Base-by-base conservation (phyloP, 2,797 vertebrate species). In the Danio tinwini region DNA sequence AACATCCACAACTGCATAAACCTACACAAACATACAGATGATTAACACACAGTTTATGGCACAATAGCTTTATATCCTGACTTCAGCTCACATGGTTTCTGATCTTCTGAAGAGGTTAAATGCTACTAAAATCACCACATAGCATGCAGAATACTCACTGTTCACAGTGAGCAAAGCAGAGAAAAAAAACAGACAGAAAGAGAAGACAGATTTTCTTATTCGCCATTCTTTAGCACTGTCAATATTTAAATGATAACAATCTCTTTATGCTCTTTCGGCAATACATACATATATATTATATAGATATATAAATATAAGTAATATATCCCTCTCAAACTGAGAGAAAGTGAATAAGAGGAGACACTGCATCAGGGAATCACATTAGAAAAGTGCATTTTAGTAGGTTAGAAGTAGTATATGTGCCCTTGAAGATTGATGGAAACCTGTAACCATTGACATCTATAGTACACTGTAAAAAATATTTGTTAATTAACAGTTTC, bases 311-410 rank as follows among this genome's bases (percentile, higher is more conserved):
- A 44, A 7, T 1, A 10, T 3, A 12, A 42, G 12, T 53, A 6
- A 45, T 29, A 9, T 42, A 45, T n/a, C 6, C 16, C 49, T 8
- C 47, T 65, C 0, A 56, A 56, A 55, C 19, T 21, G 5, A 62
- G 5, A 62, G 16, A 13, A 10, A 29, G 47, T 2, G 14, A 40
- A 9, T 61, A 70, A 42, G 12, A 87, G 89, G 90, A 92, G 88
- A 90, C 50, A 56, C 55, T 59, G 40, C 55, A 16, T 47, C 6
- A 13, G 56, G 21, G 10, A 21, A 5, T 40, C 14, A 1, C 47
- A n/a, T 14, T 29, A 29, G 29, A 29, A 29, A 29, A 29, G 29
- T 29, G 29, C 29, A 29, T 29, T 29, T 29, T 29, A 29, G 29
- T 29, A 29, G 29, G 29, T 29, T 29, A 29, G 29, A 29, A 29